Evolutionary conservation across 1,140 invertebrate species (phyloP), one percentile per base, ranked within the genome.

Genomic region (Armadillidium nasatum): DNA sequence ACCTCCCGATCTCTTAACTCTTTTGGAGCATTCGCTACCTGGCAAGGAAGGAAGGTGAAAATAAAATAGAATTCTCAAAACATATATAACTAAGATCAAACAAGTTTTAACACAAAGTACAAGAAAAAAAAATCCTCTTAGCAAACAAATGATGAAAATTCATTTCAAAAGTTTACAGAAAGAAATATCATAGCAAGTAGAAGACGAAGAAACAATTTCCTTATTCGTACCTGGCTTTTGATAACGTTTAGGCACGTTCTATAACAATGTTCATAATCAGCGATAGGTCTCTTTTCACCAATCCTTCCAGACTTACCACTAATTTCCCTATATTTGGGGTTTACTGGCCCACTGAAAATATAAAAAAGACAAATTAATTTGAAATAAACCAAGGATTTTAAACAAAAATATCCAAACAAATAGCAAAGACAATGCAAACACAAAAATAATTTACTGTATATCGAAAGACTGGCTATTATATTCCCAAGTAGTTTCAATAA

Each of bases 401-500:
- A 33, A 33, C 33, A 33, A 33, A 33, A 33, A 33, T 33, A 33
- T 33, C 33, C 6, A 33, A 33, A 33, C 33, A 3, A 33, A 33
- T 33, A 33, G 6, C 1, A 33, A 33, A 33, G 1, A 33, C 33
- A 33, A 33, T 33, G 6, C 33, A 33, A 33, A 33, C 1, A 33
- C 33, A 33, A 33, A 33, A 33, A 33, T 1, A 33, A 33, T 33
- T 33, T 33, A 33, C 33, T 33, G 33, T 3, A 33, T 33, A 33
- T 60, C 69, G 83, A 81, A 89, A 90, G 87, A 86, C 4, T 87
- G 85, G 75, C 89, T 89, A 68, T 84, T 87, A 80, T 91, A 90
- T 1, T 83, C 87, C 89, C 89, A 91, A 9, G 85, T 79, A 50
- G 87, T 86, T 70, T 88, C 87, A 10, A 94, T 87, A 4, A 93